Conservation (phyloP, 2,797 vertebrate genomes). For the Micropoecilia bifurca region DNA sequence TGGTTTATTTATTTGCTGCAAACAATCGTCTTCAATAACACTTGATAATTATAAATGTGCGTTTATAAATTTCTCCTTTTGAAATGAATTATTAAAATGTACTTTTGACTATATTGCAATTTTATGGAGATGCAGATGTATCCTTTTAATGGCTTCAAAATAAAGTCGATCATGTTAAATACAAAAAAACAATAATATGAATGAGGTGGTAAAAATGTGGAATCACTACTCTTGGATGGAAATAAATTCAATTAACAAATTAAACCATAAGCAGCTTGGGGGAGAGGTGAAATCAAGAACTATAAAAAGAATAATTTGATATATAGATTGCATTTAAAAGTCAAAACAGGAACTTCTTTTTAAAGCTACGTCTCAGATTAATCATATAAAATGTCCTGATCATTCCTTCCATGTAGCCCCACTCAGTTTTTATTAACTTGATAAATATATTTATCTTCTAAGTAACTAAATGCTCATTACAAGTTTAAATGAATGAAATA, state of each 20-base stretch:
- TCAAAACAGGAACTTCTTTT: neutral
- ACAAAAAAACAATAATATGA: neutral
- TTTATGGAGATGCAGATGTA: neutral
- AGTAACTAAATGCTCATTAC: neutral
- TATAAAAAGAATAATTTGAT: too few relatives aligned
- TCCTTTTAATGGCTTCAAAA: neutral
- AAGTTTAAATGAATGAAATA: neutral
- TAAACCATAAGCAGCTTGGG: neutral
- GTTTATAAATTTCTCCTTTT: neutral
- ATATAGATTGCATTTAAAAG: too few relatives aligned
- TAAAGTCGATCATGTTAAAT: neutral
- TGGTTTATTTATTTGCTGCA: neutral
- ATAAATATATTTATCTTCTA: neutral
- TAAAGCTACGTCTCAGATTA: neutral
- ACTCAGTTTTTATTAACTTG: neutral
- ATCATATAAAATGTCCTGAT: neutral
- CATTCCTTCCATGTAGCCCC: neutral
- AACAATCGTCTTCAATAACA: neutral
- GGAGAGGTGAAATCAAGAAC: too few relatives aligned
- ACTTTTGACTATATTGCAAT: neutral
- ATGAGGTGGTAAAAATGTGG: constrained; percentile 3
- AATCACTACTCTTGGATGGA: constrained; percentile 4
- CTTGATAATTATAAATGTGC: neutral
- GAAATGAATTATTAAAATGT: neutral
- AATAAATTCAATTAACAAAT: neutral